phyloP scores from a whole-genome alignment of 2,113 vertebrate species.

The Leptobrachium ailaonicum region DNA sequence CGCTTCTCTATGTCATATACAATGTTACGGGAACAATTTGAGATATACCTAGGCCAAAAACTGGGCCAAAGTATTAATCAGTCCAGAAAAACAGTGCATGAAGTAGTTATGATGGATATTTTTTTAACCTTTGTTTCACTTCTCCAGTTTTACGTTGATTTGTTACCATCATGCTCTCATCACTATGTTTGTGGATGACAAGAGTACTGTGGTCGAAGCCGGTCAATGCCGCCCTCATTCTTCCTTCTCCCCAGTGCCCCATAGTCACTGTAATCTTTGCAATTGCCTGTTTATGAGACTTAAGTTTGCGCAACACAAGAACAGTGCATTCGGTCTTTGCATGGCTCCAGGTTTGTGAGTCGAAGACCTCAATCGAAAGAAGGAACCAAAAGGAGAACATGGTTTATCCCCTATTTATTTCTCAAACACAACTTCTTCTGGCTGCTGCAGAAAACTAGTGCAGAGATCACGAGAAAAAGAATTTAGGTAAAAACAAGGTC shows the following conservation, averaged over 20 bases:
- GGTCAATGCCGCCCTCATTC: not conserved
- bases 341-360: conserved; percentile 23
- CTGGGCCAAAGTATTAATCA: no score
- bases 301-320: not conserved
- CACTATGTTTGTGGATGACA: not conserved
- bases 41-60: no score
- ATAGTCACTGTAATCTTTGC: not conserved
- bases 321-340: conserved; percentile 22
- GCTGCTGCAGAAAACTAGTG: conserved; percentile 13
- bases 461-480: not conserved
- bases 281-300: not conserved
- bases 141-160: conserved; percentile 10
- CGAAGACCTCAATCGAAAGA: conserved; percentile 14
- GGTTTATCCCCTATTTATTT: conserved; percentile 40
- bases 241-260: not conserved
- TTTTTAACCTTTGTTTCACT: conserved; percentile 10
- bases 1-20: no score
- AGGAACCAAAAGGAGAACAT: conserved; percentile 47
- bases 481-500: no score
- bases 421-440: conserved; percentile 3
- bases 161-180: conserved; percentile 8
- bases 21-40: no score
- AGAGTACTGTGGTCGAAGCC: not conserved
- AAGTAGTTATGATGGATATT: no score
- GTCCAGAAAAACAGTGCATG: no score